Evolutionary conservation across 1,140 invertebrate species (phyloP), one percentile per base, ranked within the genome.

Genomic region (Drosophila santomea): DNA sequence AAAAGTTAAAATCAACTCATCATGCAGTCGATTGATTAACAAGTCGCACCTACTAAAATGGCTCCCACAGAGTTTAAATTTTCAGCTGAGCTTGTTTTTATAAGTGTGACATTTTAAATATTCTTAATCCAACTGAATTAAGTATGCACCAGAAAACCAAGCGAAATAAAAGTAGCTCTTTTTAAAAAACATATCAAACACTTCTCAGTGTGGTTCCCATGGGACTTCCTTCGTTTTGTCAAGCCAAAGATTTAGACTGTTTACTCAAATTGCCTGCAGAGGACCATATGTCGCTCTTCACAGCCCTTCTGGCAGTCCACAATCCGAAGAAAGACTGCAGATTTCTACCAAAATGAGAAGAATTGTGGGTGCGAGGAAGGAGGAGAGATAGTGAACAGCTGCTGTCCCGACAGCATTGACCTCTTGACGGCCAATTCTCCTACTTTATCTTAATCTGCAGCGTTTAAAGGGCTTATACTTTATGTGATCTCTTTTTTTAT

Each of bases 11-110:
- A 81, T 68, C 78, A 69, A 52, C 60, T 23, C 74, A 81, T 88
- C 83, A 78, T 86, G 82, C 83, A 54, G 71, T 55, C 66, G 69
- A 69, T 66, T 86, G 83, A 86, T 86, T 86, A 86, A 75, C 82
- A 78, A 73, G 66, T 86, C 55, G 36, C 45, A 14, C 23, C 12
- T 28, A 12, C 12, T 39, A 35, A 35, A 20, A n/a, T 17, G 78
- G 69, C 78, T 85, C 82, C 81, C 78, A 86, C 81, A 86, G 67
- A 48, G 47, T 8, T 4, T n/a, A 7, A n/a, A 1, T 48, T 28
- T 48, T 14, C 23, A n/a, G 6, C 44, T 45, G 11, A 12, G 17
- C 11, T 45, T 7, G 17, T 17, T 8, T 45, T 12, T 23, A 45
- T 11, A 23, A 14, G 32, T 32, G 8, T 32, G 32, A 32, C 32